Conservation (phyloP, 2,797 vertebrate species). For the Hybognathus amarus region DNA sequence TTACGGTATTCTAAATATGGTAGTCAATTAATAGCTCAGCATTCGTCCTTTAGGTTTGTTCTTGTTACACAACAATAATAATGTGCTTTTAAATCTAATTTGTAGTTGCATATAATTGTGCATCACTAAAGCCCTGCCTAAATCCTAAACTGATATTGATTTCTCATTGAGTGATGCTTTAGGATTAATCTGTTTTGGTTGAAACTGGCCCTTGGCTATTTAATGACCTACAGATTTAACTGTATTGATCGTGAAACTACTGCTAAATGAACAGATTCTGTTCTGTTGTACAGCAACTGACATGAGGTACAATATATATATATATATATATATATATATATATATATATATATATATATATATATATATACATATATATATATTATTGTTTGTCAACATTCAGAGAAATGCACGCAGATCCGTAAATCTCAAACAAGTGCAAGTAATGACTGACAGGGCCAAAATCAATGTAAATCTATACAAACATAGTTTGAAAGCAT, state of each 20-base stretch:
- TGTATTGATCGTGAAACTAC: neutral
- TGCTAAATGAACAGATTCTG: slow-evolving; percentile 22
- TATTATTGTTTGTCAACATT: neutral
- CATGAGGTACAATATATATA: neutral
- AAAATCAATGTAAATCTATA: slow-evolving; percentile 29
- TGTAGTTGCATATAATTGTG: neutral
- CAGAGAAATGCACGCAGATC: neutral
- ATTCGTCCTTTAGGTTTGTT: neutral
- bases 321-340: neutral
- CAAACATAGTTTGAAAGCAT: neutral
- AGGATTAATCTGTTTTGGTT: slow-evolving; percentile 29
- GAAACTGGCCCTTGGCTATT: slow-evolving; percentile 13
- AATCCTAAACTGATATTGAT: slow-evolving; percentile 19
- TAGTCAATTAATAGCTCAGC: neutral
- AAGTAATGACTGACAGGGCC: slow-evolving; percentile 11
- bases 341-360: neutral
- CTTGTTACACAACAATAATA: neutral
- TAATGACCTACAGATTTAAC: slow-evolving; percentile 13
- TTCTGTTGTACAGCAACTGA: neutral
- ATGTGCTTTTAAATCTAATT: neutral
- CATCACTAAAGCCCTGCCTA: neutral
- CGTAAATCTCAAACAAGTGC: slow-evolving; percentile 9
- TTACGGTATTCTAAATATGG: neutral
- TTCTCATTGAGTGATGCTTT: slow-evolving; percentile 13
- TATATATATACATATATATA: too few species aligned